Conservation (phyloP, 2,797 vertebrate species). For the Spinus olivaceus region DNA sequence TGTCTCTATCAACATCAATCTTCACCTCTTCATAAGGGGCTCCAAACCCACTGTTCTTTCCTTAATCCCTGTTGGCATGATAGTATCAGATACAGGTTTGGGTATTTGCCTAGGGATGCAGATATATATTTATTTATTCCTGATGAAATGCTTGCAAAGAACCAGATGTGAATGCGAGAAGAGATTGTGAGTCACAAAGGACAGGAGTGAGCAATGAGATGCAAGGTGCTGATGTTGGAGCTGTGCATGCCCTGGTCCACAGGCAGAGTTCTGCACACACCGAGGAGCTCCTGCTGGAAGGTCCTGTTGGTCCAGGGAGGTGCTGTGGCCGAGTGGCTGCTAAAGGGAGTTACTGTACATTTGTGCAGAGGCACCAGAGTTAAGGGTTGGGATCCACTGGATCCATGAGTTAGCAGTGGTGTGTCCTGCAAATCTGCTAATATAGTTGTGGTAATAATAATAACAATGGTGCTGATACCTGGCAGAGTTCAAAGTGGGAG, state of each 20-base stretch:
- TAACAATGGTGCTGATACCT: neutral
- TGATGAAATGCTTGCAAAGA: neutral
- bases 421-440: neutral
- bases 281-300: neutral
- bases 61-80: neutral
- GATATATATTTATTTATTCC: neutral
- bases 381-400: neutral
- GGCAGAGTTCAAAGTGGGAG: neutral
- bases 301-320: neutral
- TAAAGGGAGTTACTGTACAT: neutral
- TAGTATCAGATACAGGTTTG: neutral
- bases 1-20: neutral
- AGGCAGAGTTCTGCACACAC: rapidly evolving
- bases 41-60: neutral
- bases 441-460: neutral
- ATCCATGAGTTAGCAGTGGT: neutral
- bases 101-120: neutral
- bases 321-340: neutral
- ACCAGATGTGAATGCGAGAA: neutral
- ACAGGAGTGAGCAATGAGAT: neutral
- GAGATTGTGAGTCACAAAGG: neutral
- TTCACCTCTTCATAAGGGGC: neutral
- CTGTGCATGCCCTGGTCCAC: neutral
- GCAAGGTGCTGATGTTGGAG: neutral
- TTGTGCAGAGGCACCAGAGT: neutral